Evolutionary conservation across 2,113 vertebrate genomes (phyloP), one percentile per base, ranked within the genome.

Genomic region (Paradisaea rubra): DNA sequence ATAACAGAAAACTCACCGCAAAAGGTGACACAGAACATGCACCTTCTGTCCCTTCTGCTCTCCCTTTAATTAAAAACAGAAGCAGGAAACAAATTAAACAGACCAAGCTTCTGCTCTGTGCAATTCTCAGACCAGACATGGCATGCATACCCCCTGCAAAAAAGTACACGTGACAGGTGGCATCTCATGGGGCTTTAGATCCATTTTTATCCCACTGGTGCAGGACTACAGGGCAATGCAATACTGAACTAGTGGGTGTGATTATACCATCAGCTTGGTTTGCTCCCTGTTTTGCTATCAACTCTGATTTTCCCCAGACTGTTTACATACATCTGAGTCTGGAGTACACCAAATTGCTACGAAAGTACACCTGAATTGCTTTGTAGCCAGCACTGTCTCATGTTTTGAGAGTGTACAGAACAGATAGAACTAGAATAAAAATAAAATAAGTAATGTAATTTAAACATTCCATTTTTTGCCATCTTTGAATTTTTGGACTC

Each of bases 21-120:
- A 84, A 93, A 94, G 78, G 81, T 94, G 73, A 61, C 42, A 53
- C 31, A 85, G 30, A 87, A 54, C 78, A 85, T 41, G 16, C 21
- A 89, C 84, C 70, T 79, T 87, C 81, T 91, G 42, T 89, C 65
- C 73, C 57, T 84, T 73, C 17, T 92, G 25, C 81, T 81, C 66
- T 92, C 20, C n/a, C 27, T 91, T 70, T 93, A 94, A 92, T 82
- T 95, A 92, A 93, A 92, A 92, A 52, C 54, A 78, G 77, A 78
- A 89, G 18, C 47, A 69, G 54, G 23, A 93, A 82, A 82, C 16
- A 84, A 86, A 81, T 83, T 60, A 81, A 57, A 52, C 1, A 1
- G 45, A 79, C 16, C 13, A 65, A 63, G 17, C 18, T 49, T 76
- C 61, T 81, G 19, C 54, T 79, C 23, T 35, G 13, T 74, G 44